Evolutionary conservation across 2,113 vertebrate genomes (phyloP).

Genomic region (Sceloporus undulatus): DNA sequence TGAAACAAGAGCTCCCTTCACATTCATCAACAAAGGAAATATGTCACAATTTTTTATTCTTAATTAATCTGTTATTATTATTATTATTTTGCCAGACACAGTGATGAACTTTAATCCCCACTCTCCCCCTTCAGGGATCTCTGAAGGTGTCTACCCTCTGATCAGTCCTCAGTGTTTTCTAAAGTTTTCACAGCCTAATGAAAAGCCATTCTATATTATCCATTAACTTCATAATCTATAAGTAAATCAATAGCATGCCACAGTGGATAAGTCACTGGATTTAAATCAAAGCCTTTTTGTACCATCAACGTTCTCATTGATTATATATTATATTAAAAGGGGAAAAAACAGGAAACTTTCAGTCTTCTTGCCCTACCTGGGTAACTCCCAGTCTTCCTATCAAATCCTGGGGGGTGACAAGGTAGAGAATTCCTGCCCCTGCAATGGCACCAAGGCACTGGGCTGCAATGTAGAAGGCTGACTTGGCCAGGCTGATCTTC

Average conservation of each 20-base stretch:
- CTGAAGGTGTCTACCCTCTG: neutral
- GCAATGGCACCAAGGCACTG: constrained; percentile 92
- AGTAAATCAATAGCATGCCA: constrained; percentile 25
- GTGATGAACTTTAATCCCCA: neutral
- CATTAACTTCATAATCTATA: constrained; percentile 3
- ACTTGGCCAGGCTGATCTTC: constrained; percentile 95
- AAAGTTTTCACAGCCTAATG: neutral
- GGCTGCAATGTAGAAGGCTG: constrained; percentile 89
- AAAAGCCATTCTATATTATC: neutral
- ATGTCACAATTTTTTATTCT: neutral
- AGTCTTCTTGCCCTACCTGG: constrained; percentile 85
- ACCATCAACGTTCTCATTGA: constrained; percentile 9
- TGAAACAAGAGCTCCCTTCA: neutral
- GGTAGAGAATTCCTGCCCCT: constrained; percentile 90
- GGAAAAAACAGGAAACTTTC: constrained; percentile 71
- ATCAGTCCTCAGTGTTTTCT: neutral
- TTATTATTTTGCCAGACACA: neutral
- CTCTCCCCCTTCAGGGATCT: neutral
- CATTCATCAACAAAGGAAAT: neutral
- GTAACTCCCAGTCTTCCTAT: constrained; percentile 89
- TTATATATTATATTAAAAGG: constrained; percentile 15
- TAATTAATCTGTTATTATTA: neutral
- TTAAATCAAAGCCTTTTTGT: neutral
- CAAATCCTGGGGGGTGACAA: constrained; percentile 87
- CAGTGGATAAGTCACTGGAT: constrained; percentile 15